Percentiles rank a stretch among this genome's conserved stretches.
Evolutionary conservation across 1,140 invertebrate species (phyloP).

Genomic region (Saccostrea glomerata): DNA sequence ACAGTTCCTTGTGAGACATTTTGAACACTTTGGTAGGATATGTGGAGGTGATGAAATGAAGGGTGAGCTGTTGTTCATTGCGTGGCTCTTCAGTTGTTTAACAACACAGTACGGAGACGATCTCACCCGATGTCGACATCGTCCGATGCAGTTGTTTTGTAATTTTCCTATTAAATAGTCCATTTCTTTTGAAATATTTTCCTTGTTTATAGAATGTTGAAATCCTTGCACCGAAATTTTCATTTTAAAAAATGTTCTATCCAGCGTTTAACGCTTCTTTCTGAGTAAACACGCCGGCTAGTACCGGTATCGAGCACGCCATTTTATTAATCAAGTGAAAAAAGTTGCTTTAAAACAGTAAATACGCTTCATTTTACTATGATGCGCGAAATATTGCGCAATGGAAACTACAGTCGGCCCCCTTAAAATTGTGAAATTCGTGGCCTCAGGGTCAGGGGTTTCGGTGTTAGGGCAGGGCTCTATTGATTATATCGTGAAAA

Average conservation of each 20-base stretch:
- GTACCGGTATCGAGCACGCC: not conserved
- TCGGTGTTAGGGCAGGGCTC: too few species aligned
- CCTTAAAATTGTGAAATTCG: too few species aligned
- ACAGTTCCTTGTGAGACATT: constrained; percentile 45
- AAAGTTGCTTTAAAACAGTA: too few species aligned
- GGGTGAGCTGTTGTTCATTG: not conserved
- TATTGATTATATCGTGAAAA: too few species aligned
- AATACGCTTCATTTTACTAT: too few species aligned
- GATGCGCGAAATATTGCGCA: too few species aligned
- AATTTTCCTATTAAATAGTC: constrained; percentile 46
- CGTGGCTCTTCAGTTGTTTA: not conserved
- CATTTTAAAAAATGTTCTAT: not conserved
- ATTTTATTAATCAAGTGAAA: too few species aligned
- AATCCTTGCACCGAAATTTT: constrained; percentile 21
- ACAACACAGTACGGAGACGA: constrained; percentile 45
- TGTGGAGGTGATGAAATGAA: not conserved
- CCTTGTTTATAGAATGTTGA: not conserved
- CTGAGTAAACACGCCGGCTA: not conserved
- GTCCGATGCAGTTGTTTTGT: constrained; percentile 29
- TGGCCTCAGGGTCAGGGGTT: too few species aligned
- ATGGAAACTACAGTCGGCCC: too few species aligned
- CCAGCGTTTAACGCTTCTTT: not conserved
- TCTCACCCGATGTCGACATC: constrained; percentile 6
- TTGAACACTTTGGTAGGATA: constrained; percentile 41
- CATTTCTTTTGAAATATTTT: constrained; percentile 34